phyloP scores from a whole-genome alignment of 2,113 vertebrate genomes.

The Pyrgilauda ruficollis region DNA sequence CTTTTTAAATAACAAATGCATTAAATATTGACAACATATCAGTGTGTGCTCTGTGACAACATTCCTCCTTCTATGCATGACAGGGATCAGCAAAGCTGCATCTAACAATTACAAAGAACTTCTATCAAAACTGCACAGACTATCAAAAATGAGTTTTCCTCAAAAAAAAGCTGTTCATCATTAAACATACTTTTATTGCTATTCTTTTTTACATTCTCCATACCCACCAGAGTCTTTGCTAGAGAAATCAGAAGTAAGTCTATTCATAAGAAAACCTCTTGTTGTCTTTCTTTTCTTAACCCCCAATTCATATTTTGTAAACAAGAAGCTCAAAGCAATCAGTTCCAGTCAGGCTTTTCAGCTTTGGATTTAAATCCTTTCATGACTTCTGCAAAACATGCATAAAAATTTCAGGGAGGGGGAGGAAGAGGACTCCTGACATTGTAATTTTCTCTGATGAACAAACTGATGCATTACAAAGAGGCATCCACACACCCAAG shows the following conservation, averaged over 20 bases:
- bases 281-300: conserved; percentile 5
- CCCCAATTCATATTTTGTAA: conserved; percentile 28
- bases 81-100: conserved; percentile 26
- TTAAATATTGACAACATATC: conserved; percentile 16
- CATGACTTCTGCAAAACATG: conserved; percentile 34
- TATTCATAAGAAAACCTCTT: not conserved
- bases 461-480: conserved; percentile 16
- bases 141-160: not conserved
- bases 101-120: not conserved
- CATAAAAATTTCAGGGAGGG: not conserved
- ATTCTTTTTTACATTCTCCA: not conserved
- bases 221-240: not conserved
- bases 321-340: conserved; percentile 61
- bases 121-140: not conserved
- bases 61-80: not conserved
- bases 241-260: conserved; percentile 16
- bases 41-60: not conserved
- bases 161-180: not conserved
- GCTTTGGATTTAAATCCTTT: conserved; percentile 61
- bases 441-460: conserved; percentile 21
- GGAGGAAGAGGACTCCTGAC: not conserved
- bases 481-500: not conserved
- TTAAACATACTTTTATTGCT: not conserved
- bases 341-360: conserved; percentile 61
- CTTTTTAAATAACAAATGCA: conserved; percentile 43